phyloP scores from a whole-genome alignment of 2,888 invertebrate genomes.

The Xanthostigma xanthostigma region DNA sequence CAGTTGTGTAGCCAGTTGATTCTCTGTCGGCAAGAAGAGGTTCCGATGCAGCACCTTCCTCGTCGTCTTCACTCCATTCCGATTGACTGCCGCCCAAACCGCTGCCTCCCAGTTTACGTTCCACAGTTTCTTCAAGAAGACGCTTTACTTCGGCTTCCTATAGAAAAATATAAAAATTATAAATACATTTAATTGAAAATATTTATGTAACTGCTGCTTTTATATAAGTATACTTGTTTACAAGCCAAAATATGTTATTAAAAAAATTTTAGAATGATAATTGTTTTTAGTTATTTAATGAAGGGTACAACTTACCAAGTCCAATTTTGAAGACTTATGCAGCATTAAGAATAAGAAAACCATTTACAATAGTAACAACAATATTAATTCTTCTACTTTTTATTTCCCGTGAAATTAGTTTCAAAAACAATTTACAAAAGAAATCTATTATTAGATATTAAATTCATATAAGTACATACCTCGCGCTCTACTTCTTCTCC shows the following conservation, averaged over 20 bases:
- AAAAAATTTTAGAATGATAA: no score
- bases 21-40: slow-evolving; percentile 36
- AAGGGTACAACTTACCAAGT: no score
- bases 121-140: slow-evolving; percentile 30
- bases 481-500: slow-evolving; percentile 31
- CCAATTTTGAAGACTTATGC: no score
- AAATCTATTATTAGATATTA: no score
- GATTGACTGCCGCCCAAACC: slow-evolving; percentile 54
- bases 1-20: slow-evolving; percentile 75
- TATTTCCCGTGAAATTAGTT: no score
- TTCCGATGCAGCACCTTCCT: slow-evolving; percentile 48
- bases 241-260: no score
- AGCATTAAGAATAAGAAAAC: no score
- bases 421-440: neutral
- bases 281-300: no score
- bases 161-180: neutral
- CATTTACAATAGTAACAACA: no score
- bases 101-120: slow-evolving; percentile 26
- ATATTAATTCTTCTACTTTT: neutral
- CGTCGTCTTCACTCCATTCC: slow-evolving; percentile 62
- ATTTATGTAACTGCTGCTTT: no score
- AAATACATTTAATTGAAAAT: no score
- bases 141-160: slow-evolving; percentile 35
- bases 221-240: no score
- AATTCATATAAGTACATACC: neutral